phyloP scores from a whole-genome alignment of 1,140 invertebrate species.

The Pogonus chalceus region DNA sequence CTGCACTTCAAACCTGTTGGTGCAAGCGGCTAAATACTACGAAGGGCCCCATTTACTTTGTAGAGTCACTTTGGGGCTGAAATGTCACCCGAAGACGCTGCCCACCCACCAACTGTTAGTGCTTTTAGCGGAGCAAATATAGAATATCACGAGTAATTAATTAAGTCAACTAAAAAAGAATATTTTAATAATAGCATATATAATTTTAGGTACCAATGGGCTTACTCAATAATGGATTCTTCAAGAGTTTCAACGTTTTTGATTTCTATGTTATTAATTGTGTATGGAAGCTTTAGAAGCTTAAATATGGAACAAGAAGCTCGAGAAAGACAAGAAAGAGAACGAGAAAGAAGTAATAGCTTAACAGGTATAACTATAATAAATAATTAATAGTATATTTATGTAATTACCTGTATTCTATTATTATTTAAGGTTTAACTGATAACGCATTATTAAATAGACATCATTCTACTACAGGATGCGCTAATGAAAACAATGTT shows the following conservation, averaged over 20 bases:
- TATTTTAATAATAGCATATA: constrained; percentile 42
- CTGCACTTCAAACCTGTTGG: no score
- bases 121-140: neutral
- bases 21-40: no score
- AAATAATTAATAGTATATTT: constrained; percentile 30
- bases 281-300: constrained; percentile 90
- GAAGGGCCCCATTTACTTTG: no score
- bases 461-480: constrained; percentile 38
- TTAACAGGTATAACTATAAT: constrained; percentile 46
- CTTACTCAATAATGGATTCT: constrained; percentile 93
- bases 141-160: neutral
- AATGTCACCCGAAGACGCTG: no score
- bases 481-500: constrained; percentile 42
- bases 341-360: constrained; percentile 45
- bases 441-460: constrained; percentile 29
- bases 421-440: constrained; percentile 6
- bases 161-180: no score
- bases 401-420: neutral
- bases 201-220: constrained; percentile 76
- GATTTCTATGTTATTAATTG: constrained; percentile 94
- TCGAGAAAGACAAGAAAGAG: constrained; percentile 72
- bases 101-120: neutral
- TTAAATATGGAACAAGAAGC: constrained; percentile 91
- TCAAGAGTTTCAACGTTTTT: constrained; percentile 92
- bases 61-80: no score